Percentiles rank a stretch among this genome's conserved stretches.
These are phyloP conservation scores for Gerris lacustris DNA, from an alignment of 2,888 invertebrate species.

Conservation along the genomic window DNA sequence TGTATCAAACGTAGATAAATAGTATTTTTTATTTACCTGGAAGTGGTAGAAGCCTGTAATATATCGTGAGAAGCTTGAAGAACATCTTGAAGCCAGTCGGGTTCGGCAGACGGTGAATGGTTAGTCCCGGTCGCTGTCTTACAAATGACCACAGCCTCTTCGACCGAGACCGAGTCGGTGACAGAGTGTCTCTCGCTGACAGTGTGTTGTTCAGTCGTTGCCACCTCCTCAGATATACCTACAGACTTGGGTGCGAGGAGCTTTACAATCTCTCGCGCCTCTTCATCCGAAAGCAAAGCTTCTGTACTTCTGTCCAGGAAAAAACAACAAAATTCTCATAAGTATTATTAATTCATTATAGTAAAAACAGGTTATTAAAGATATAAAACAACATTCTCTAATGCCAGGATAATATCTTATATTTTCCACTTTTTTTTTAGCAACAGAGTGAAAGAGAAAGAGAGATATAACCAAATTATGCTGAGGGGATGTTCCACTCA, in stretches of 20 bases:
- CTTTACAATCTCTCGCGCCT: conserved; percentile 76
- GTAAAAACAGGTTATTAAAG: too few relatives aligned
- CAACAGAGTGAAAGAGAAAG: too few relatives aligned
- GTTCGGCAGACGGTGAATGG: conserved; percentile 33
- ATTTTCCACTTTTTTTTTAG: too few relatives aligned
- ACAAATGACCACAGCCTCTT: not conserved
- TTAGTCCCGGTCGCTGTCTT: not conserved
- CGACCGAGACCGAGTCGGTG: not conserved
- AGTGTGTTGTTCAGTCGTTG: not conserved
- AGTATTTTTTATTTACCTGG: not conserved
- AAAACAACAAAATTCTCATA: not conserved
- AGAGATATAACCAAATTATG: too few relatives aligned
- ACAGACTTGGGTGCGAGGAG: conserved; percentile 49
- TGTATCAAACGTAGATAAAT: too few relatives aligned
- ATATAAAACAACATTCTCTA: too few relatives aligned
- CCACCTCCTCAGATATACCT: not conserved
- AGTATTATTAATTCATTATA: too few relatives aligned
- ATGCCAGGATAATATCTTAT: too few relatives aligned
- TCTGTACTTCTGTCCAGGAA: conserved; percentile 42
- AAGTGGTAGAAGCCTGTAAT: not conserved
- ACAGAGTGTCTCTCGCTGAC: not conserved
- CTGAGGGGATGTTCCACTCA: too few relatives aligned
- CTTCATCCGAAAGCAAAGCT: conserved; percentile 72
- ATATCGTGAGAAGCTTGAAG: conserved; percentile 41
- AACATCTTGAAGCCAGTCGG: conserved; percentile 47